Base-by-base conservation (phyloP, 1,140 invertebrate species). In the Cyrtorhinus lividipennis region DNA sequence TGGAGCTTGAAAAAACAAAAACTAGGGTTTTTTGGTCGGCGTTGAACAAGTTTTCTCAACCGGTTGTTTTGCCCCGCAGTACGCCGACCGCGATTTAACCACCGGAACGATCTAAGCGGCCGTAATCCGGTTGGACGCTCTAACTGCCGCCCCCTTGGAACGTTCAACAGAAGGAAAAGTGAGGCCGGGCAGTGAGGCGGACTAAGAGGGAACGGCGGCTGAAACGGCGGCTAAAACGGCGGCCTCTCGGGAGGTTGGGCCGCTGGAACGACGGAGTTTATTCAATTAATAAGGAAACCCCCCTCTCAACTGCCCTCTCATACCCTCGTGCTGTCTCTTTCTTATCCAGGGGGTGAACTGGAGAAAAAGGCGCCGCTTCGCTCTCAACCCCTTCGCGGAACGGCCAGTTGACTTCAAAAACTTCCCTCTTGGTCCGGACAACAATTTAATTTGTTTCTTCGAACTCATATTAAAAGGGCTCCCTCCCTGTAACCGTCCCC, bases 361-460 rank as follows among this genome's bases (percentile, higher is more conserved):
- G 48, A 20, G 10, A 53, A 53, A 53, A 53, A 53, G 48, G 48
- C 10, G 48, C 12, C 20, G 8, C 18, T 53, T n/a, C 38, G 8
- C n/a, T 44, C 38, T n/a, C n/a, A n/a, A n/a, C n/a, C n/a, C n/a
- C n/a, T n/a, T n/a, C n/a, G n/a, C n/a, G n/a, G n/a, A n/a, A n/a
- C 20, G 48, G 48, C 48, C 48, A 53, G 48, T 53, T 53, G 48
- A 53, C 48, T 53, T 53, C 48, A 53, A 53, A 53, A 53, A 53
- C 48, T 53, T 20, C n/a, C n/a, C n/a, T n/a, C n/a, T n/a, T n/a
- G n/a, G n/a, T n/a, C 48, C 48, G 48, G 48, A 53, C 48, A 53
- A 53, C 48, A 53, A 53, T 53, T 53, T 53, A 53, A 53, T 53
- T 53, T 53, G 48, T 53, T 53, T 22, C 48, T 53, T 53, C 48